Base-by-base conservation (phyloP, 53 echinoderm and acorn worm species). In the Paelopatides confundens region DNA sequence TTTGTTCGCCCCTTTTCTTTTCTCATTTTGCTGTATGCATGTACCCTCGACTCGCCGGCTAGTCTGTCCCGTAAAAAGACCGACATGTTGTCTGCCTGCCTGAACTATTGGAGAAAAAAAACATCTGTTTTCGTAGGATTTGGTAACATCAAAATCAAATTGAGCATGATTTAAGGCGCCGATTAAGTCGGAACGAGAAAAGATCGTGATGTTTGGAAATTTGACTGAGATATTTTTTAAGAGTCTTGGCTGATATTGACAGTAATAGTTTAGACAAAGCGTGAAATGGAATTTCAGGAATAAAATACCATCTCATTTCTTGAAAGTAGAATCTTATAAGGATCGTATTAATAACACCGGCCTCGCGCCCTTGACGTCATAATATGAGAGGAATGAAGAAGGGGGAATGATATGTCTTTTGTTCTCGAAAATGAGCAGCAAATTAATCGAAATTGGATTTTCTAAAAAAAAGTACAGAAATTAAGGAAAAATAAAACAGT, bases 31-130 rank as follows among this genome's bases (percentile, higher is more conserved):
- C n/a, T n/a, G n/a, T n/a, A n/a, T n/a, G 33, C 18, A 12, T 38
- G 71, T 71, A 40, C 71, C 71, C 36, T 35, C 71, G 40, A 39
- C 71, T 71, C 71, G 71, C 71, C 71, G 71, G 71, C 71, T 71
- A 39, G 71, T 71, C 71, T 71, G 71, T 28, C 46, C 39, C 10
- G 31, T 39, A 24, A 2, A n/a, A 71, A 35, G 71, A 46, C 46
- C 71, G 71, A 71, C 71, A 71, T 26, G 26, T 71, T 71, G 71
- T 71, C 71, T 71, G 27, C 71, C n/a, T 24, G 13, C 31, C 71
- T 54, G 54, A 21, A 28, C 71, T 71, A 35, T 71, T 71, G 71
- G 10, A n/a, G n/a, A n/a, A 5, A 39, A 27, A 35, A 71, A 28
- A 71, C 71, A 71, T 71, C 71, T 71, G 71, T 39, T 71, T 46